Base-by-base conservation (phyloP, 1,140 invertebrate genomes). In the Drosophila subpulchrella region DNA sequence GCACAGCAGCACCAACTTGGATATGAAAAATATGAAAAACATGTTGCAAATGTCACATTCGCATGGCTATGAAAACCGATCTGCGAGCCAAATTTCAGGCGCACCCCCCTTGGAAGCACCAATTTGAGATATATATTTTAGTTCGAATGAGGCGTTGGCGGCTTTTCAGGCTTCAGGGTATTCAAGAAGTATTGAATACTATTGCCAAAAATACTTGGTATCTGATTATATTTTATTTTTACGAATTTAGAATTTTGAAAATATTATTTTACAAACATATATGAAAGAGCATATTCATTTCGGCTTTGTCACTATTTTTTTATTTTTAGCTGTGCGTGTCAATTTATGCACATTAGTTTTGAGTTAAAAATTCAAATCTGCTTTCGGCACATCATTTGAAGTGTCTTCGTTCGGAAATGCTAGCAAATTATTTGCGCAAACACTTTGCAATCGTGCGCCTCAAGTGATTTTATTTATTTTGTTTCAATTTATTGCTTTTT, bases 31-130 rank as follows among this genome's bases (percentile, higher is more conserved):
- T 71, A 71, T 71, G 66, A 71, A 72, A 72, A 72, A 72, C 68
- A 72, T 72, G 71, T 72, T 72, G 65, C 54, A 72, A 72, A 72
- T 72, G 68, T 72, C 68, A 71, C 68, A 72, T 58, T 72, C 68
- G 68, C 68, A 72, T 72, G 38, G 68, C 41, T 36, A 50, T 53
- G 68, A 48, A 72, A 72, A 72, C 68, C 65, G 68, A 72, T 72
- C 65, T 72, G 51, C 30, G 42, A 50, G 42, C 51, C 53, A 71
- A 71, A 72, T 72, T 58, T 72, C 53, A 50, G 68, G 53, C 68
- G 36, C 68, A 71, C 68, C 68, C 53, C 53, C 53, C 42, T 50
- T 57, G 20, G 41, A 70, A 71, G 46, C 65, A 58, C 36, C 54
- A 42, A 42, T 71, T 71, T 68, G n/a, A 56, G 15, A 7, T 20